phyloP scores from a whole-genome alignment of 2,797 vertebrate species.

The Limosa lapponica region DNA sequence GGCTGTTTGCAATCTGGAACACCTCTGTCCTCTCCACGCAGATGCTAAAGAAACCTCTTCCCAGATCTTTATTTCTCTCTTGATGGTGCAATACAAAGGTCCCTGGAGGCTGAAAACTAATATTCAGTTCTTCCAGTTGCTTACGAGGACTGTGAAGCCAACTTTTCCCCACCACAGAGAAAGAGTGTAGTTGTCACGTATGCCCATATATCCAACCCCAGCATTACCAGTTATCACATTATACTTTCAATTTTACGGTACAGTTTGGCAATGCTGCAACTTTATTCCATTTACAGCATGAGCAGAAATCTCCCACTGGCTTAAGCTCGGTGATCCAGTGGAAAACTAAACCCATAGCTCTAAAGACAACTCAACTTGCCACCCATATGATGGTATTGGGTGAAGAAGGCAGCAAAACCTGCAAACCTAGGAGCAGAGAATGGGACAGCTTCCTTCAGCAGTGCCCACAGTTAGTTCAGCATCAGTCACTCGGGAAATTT shows the following conservation, averaged over 20 bases:
- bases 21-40: neutral
- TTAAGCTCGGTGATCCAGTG: neutral
- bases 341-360: neutral
- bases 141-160: neutral
- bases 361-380: neutral
- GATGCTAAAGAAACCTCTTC: neutral
- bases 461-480: neutral
- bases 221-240: neutral
- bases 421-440: neutral
- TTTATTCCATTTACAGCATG: neutral
- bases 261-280: neutral
- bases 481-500: neutral
- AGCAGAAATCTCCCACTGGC: neutral
- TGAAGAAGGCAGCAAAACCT: neutral
- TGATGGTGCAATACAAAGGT: neutral
- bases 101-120: neutral
- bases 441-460: neutral
- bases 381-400: fast-evolving
- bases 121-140: neutral
- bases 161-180: neutral
- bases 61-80: neutral
- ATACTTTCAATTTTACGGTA: neutral
- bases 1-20: conserved; percentile 3
- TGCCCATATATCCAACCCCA: neutral
- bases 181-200: fast-evolving